phyloP scores from a whole-genome alignment of 92 coral and sea anemone genomes.

The Zoanthus solanderi region DNA sequence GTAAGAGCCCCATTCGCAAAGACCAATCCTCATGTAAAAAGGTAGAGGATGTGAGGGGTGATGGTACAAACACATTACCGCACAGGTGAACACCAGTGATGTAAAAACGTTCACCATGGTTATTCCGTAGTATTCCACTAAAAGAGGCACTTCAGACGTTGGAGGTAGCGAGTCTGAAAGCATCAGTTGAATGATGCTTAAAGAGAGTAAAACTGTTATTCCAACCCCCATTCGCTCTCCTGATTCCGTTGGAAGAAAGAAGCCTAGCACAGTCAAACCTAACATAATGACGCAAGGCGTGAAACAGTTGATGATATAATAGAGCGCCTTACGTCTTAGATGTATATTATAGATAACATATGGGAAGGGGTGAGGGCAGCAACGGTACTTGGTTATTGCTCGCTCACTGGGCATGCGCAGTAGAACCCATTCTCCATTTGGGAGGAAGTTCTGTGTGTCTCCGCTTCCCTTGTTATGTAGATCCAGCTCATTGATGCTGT shows the following conservation, averaged over 20 bases:
- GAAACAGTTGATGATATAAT: conserved; percentile 83
- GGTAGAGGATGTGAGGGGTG: conserved; percentile 65
- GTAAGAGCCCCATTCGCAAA: conserved; percentile 82
- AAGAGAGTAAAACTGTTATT: conserved; percentile 81
- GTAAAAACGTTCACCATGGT: conserved; percentile 86
- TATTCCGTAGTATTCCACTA: conserved; percentile 85
- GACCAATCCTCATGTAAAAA: conserved; percentile 48
- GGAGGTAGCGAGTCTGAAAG: conserved; percentile 90
- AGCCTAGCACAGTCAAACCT: conserved; percentile 80
- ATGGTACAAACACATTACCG: conserved; percentile 77
- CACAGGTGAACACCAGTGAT: conserved; percentile 82
- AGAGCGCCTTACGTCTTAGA: conserved; percentile 80
- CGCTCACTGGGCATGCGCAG: conserved; percentile 83
- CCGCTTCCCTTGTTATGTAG: conserved; percentile 79
- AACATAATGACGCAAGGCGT: conserved; percentile 93
- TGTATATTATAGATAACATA: conserved; percentile 80
- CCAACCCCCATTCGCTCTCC: conserved; percentile 96
- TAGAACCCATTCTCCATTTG: conserved; percentile 89
- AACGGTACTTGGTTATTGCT: conserved; percentile 76
- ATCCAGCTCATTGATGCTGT: conserved; percentile 74
- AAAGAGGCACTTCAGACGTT: conserved; percentile 85
- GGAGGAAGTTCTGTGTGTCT: conserved; percentile 79
- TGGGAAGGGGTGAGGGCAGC: conserved; percentile 84
- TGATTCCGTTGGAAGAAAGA: conserved; percentile 83
- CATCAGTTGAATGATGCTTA: conserved; percentile 91